Conservation (phyloP, 2,797 vertebrate species). For the Eleutherodactylus coqui region DNA sequence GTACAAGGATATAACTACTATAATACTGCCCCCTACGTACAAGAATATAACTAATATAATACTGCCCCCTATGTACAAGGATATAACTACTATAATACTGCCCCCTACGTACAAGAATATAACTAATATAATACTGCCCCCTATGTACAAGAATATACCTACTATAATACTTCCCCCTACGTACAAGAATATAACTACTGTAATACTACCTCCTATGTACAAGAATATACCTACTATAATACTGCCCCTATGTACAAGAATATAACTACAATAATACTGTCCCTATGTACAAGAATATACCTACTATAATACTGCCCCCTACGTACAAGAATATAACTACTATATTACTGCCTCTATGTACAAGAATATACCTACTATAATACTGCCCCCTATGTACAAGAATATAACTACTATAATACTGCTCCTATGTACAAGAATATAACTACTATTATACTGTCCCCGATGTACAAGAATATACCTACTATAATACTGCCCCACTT, state of each 20-base stretch:
- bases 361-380: no score
- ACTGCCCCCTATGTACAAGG: slow-evolving; percentile 8
- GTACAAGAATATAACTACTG: slow-evolving; percentile 11
- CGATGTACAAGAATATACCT: slow-evolving; percentile 12
- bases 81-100: slow-evolving; percentile 19
- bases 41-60: neutral
- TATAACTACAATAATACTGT: slow-evolving; percentile 7
- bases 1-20: slow-evolving; percentile 8
- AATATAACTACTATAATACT: slow-evolving; percentile 13
- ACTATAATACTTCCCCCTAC: neutral
- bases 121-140: slow-evolving; percentile 17
- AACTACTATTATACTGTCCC: slow-evolving; percentile 2
- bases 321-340: no score
- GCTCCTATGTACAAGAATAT: slow-evolving; percentile 15
- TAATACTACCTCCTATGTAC: slow-evolving; percentile 2
- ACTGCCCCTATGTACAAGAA: neutral
- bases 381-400: no score
- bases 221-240: slow-evolving; percentile 18
- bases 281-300: slow-evolving; percentile 7
- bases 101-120: neutral
- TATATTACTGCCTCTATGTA: no score
- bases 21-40: neutral
- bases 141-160: neutral
- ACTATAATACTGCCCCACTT: slow-evolving; percentile 5
- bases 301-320: slow-evolving; percentile 13